Evolutionary conservation across 2,113 vertebrate species (phyloP).

Genomic region (Pelecanus crispus): DNA sequence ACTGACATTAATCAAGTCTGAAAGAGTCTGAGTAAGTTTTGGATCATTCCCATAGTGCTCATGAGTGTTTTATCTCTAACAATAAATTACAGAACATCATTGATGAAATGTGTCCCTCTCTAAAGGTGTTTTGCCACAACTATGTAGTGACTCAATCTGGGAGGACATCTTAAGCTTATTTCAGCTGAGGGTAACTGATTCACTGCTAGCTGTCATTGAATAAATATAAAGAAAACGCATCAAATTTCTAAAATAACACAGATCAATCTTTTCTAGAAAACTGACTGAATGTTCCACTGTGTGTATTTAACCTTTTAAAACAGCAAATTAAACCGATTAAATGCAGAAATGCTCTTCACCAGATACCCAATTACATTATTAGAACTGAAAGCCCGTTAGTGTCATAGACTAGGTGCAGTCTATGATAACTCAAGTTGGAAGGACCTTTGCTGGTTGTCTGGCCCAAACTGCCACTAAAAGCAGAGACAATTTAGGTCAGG

Average conservation of each 20-base stretch:
- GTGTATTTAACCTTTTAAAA: not conserved
- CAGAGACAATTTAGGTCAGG: not conserved
- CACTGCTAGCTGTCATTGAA: not conserved
- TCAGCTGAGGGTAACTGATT: not conserved
- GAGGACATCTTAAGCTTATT: not conserved
- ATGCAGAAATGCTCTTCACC: not conserved
- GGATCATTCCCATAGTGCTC: not conserved
- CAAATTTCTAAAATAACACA: not conserved
- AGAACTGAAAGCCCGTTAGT: not conserved
- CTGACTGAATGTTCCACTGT: not conserved
- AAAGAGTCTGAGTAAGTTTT: not conserved
- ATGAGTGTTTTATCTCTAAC: not conserved
- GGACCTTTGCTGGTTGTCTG: not conserved
- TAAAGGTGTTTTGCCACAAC: not conserved
- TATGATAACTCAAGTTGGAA: not conserved
- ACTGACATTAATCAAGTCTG: not conserved
- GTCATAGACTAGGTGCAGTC: not conserved
- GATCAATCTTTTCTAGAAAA: not conserved
- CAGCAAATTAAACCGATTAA: not conserved
- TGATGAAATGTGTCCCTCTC: not conserved
- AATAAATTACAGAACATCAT: not conserved
- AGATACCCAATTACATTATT: not conserved
- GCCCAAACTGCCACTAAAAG: not conserved
- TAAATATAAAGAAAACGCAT: not conserved
- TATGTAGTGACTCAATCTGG: not conserved